Percentiles rank a stretch among this genome's conserved stretches.
These are phyloP conservation scores for Noctua fimbriata DNA, from an alignment of 2,888 invertebrate species.

Conservation along the genomic window DNA sequence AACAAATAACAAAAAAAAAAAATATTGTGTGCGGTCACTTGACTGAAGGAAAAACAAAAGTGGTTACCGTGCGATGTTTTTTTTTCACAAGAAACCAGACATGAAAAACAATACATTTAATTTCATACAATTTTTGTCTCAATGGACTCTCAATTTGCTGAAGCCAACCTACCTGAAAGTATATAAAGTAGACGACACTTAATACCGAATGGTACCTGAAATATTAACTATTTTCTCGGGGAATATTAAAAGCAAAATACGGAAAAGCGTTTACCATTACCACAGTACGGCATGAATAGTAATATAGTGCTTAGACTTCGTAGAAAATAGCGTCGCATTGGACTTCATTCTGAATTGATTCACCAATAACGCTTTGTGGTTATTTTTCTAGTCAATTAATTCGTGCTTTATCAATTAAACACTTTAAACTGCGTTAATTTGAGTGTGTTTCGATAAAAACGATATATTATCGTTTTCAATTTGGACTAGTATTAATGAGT, in stretches of 20 bases:
- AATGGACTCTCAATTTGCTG: not conserved
- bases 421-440: not conserved
- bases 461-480: slow-evolving; percentile 5
- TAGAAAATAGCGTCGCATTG: slow-evolving; percentile 29
- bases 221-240: slow-evolving; percentile 29
- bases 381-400: not conserved
- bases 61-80: not conserved
- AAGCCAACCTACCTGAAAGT: not conserved
- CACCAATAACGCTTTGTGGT: not conserved
- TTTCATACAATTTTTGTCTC: not conserved
- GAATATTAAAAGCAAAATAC: slow-evolving; percentile 6
- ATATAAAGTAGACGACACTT: not conserved
- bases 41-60: not conserved
- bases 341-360: not conserved
- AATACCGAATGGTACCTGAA: slow-evolving; percentile 27
- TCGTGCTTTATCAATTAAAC: slow-evolving; percentile 5
- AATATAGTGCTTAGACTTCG: slow-evolving; percentile 25
- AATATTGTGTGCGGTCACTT: not conserved
- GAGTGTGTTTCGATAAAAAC: not conserved
- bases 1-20: not conserved
- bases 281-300: slow-evolving; percentile 40
- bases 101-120: not conserved
- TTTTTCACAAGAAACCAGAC: not conserved
- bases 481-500: not conserved
- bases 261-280: slow-evolving; percentile 14